Percentiles rank a stretch among this genome's conserved stretches.
Evolutionary conservation across 2,888 invertebrate species (phyloP).

Genomic region (Cephus sareptanus): DNA sequence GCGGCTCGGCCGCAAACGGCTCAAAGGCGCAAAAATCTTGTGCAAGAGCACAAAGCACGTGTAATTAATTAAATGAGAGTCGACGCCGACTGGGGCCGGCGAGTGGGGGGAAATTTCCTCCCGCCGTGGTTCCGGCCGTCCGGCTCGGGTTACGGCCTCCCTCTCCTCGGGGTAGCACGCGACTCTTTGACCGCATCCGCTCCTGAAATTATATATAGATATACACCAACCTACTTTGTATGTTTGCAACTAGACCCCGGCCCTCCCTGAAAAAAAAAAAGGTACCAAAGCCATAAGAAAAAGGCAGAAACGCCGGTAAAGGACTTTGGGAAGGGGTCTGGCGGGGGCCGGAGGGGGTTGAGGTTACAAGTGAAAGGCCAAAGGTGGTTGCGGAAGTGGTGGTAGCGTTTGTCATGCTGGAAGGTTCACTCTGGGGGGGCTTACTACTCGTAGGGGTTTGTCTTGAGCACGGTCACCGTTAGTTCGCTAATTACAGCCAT

Average conservation of each 20-base stretch:
- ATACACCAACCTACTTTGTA: too few relatives aligned
- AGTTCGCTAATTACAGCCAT: constrained; percentile 10
- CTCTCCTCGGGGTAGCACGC: too few relatives aligned
- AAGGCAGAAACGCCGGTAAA: too few relatives aligned
- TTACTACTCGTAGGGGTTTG: background rate
- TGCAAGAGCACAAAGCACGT: constrained; percentile 34
- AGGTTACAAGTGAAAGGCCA: background rate
- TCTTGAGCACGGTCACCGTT: constrained; percentile 8
- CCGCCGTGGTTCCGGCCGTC: constrained; percentile 10
- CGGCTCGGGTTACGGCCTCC: too few relatives aligned
- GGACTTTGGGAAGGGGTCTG: too few relatives aligned
- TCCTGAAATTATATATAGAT: too few relatives aligned
- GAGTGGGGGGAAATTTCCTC: background rate
- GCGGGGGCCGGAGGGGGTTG: too few relatives aligned
- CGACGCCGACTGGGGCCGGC: background rate
- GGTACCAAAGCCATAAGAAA: too few relatives aligned
- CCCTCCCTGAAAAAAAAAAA: too few relatives aligned
- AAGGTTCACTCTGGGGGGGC: background rate
- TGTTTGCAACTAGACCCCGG: too few relatives aligned
- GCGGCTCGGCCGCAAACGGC: constrained; percentile 20
- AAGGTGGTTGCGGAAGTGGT: constrained; percentile 6
- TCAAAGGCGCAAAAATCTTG: constrained; percentile 31
- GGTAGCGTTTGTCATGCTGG: constrained; percentile 1
- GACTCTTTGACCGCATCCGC: too few relatives aligned
- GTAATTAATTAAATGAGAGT: constrained; percentile 47